Evolutionary conservation across 2,113 vertebrate genomes (phyloP).

Genomic region (Orthonyx spaldingii): DNA sequence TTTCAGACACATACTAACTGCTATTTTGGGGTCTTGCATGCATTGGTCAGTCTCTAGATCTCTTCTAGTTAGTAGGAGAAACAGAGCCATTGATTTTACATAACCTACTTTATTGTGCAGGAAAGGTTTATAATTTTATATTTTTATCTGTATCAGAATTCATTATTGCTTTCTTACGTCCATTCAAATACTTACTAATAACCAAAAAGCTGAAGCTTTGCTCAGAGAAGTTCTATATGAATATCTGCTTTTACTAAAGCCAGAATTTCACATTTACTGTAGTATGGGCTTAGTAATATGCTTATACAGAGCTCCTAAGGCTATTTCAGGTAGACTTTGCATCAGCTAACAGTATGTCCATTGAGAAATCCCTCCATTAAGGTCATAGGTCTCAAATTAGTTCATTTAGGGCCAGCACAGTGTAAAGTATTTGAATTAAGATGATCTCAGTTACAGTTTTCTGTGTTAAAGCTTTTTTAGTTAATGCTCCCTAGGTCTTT

Average conservation of each 20-base stretch:
- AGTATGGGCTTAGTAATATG: background rate
- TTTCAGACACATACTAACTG: background rate
- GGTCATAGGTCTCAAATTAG: slow-evolving; percentile 40
- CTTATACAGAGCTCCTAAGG: background rate
- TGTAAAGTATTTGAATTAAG: slow-evolving; percentile 37
- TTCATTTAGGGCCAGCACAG: slow-evolving; percentile 17
- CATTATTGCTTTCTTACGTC: background rate
- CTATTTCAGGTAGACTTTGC: background rate
- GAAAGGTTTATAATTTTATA: background rate
- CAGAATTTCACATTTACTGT: background rate
- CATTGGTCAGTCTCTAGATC: background rate
- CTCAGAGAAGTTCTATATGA: background rate
- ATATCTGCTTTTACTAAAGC: background rate
- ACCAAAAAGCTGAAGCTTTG: background rate
- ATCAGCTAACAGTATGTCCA: background rate
- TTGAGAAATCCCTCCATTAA: background rate
- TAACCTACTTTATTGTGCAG: background rate
- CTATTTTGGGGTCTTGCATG: background rate
- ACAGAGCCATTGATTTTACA: background rate
- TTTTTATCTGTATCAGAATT: background rate
- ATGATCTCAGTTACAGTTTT: slow-evolving; percentile 32
- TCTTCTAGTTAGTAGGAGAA: background rate
- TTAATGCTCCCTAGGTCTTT: background rate
- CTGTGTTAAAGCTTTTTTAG: slow-evolving; percentile 21
- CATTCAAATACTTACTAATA: background rate